A percentile compares a stretch with the other conserved stretches of the same genome.
These are phyloP conservation scores for Camelus bactrianus DNA, from an alignment of 2,113 vertebrate species.

Conservation along the genomic window DNA sequence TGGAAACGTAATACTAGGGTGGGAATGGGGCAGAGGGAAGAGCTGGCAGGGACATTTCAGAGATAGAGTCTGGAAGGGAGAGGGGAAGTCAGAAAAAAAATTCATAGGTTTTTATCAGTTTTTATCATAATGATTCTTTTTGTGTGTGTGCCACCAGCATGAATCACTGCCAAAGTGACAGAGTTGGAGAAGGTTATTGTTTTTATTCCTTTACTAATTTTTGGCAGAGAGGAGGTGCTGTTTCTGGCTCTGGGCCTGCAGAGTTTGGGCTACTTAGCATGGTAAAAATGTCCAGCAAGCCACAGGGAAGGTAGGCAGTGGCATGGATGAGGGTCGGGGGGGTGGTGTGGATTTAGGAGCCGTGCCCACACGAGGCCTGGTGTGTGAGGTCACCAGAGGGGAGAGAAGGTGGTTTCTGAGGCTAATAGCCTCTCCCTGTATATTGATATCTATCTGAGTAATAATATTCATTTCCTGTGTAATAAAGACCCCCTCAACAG, in stretches of 20 bases:
- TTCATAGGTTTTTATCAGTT: not conserved
- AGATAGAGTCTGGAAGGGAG: not conserved
- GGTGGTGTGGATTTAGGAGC: conserved; percentile 71
- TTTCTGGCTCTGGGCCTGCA: not conserved
- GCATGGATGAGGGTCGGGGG: not conserved
- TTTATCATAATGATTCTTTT: not conserved
- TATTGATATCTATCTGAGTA: conserved; percentile 79
- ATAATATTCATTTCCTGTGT: conserved; percentile 74
- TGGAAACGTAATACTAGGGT: not conserved
- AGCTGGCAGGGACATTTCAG: not conserved
- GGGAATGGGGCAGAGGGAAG: not conserved
- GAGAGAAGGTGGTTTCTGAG: conserved; percentile 67
- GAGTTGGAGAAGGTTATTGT: not conserved
- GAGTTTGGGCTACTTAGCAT: not conserved
- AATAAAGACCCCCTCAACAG: conserved; percentile 82
- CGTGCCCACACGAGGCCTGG: conserved; percentile 59
- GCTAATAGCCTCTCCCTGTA: conserved; percentile 73
- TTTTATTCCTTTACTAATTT: not conserved
- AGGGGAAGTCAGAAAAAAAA: not conserved
- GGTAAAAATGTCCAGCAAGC: not conserved
- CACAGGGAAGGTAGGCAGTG: not conserved
- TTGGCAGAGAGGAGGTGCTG: not conserved
- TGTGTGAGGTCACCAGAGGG: conserved; percentile 76
- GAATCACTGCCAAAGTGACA: not conserved
- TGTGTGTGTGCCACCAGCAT: not conserved